phyloP scores from a whole-genome alignment of 2,797 vertebrate genomes.

The Peromyscus eremicus region DNA sequence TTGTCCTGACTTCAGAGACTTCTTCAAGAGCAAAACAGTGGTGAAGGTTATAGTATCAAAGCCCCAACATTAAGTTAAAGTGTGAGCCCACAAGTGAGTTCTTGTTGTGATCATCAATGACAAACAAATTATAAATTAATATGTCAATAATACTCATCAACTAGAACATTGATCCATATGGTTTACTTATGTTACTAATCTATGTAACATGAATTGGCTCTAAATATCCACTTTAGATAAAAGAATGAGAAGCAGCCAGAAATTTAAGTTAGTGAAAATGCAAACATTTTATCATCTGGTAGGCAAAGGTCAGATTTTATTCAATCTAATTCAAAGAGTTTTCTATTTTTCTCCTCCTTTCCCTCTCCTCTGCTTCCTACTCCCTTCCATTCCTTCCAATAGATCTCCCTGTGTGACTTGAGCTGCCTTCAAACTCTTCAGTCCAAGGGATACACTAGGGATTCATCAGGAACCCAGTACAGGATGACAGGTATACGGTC shows the following conservation, averaged over 20 bases:
- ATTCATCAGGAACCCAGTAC: background rate
- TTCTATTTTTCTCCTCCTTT: background rate
- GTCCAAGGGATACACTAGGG: background rate
- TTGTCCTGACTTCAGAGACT: background rate
- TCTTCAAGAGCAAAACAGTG: background rate
- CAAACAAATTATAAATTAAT: background rate
- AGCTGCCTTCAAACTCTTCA: background rate
- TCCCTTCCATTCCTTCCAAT: background rate
- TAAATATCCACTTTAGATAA: background rate
- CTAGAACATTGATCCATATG: background rate
- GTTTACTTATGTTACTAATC: background rate
- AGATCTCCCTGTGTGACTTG: background rate
- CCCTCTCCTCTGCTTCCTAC: background rate
- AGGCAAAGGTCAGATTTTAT: background rate
- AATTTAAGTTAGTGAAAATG: slow-evolving; percentile 3
- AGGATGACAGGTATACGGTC: no score
- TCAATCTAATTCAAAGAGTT: background rate
- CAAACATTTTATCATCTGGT: background rate
- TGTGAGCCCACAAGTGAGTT: no score
- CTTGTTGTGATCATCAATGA: background rate
- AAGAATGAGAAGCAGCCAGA: background rate
- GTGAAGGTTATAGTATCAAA: background rate
- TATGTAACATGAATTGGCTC: background rate
- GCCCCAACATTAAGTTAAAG: background rate
- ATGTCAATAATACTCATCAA: background rate